Percentiles rank a stretch among this genome's conserved stretches.
phyloP scores from a whole-genome alignment of 2,113 vertebrate species.

The Anguilla japonica region DNA sequence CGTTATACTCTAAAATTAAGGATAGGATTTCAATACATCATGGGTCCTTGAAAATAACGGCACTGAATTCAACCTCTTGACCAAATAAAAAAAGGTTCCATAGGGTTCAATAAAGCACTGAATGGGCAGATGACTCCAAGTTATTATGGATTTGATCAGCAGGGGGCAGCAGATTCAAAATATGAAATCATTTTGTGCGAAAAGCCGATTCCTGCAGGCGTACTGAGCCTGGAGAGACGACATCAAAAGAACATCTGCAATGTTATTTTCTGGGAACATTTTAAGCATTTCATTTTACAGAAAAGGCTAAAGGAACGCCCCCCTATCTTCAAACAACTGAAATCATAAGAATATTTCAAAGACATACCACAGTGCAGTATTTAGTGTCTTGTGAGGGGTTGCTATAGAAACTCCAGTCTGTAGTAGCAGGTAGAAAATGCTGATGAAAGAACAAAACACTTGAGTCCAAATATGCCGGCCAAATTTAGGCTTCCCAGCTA shows the following conservation, averaged over 20 bases:
- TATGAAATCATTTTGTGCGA: slow-evolving; percentile 25
- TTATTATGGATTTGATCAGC: slow-evolving; percentile 25
- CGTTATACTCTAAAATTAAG: not conserved
- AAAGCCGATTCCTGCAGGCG: slow-evolving; percentile 1
- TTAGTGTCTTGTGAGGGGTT: slow-evolving; percentile 31
- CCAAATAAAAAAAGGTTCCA: not conserved
- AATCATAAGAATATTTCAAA: slow-evolving; percentile 37
- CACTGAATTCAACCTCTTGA: not conserved
- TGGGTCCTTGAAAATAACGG: not conserved
- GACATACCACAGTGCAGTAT: slow-evolving; percentile 15
- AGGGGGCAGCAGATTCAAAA: slow-evolving; percentile 49
- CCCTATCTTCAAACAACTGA: slow-evolving; percentile 8
- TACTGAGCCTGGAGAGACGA: slow-evolving; percentile 22
- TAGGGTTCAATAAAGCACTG: not conserved
- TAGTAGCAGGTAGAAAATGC: slow-evolving; percentile 21
- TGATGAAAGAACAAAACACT: slow-evolving; percentile 20
- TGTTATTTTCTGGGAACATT: slow-evolving; percentile 31
- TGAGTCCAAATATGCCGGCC: not conserved
- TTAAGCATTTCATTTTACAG: slow-evolving; percentile 38
- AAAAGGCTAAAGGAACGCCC: slow-evolving; percentile 14
- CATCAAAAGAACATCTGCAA: slow-evolving; percentile 29
- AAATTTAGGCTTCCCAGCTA: slow-evolving; percentile 27
- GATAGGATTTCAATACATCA: not conserved
- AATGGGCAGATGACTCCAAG: not conserved
- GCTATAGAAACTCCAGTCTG: slow-evolving; percentile 39